Evolutionary conservation across 2,888 invertebrate genomes (phyloP).

Genomic region (Idaea aversata): DNA sequence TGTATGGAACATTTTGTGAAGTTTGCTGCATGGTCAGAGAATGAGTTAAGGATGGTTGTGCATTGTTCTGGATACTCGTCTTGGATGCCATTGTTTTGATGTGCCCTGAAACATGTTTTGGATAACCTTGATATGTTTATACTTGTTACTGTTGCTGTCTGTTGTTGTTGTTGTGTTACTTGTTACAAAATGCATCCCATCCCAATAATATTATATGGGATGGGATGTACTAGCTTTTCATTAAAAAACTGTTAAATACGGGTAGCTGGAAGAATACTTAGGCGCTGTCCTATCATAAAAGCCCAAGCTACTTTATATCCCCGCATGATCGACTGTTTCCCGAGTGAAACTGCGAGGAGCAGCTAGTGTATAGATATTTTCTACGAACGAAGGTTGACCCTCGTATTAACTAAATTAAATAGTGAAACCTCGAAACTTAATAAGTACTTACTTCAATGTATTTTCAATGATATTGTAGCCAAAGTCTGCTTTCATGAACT

Average conservation of each 20-base stretch:
- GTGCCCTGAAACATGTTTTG: neutral
- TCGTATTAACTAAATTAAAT: neutral
- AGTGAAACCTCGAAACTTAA: neutral
- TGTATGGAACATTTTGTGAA: conserved; percentile 82
- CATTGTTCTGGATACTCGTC: conserved; percentile 41
- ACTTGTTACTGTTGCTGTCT: no score
- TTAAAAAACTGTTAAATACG: no score
- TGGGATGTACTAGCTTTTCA: no score
- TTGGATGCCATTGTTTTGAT: neutral
- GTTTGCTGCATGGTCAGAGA: conserved; percentile 78
- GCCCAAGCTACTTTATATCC: no score
- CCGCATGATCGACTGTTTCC: no score
- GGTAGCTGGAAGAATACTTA: no score
- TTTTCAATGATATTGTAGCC: conserved; percentile 7
- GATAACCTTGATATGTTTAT: neutral
- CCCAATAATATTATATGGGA: no score
- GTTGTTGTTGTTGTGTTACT: no score
- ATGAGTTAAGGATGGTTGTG: conserved; percentile 53
- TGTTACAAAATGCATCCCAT: no score
- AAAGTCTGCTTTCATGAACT: conserved; percentile 32
- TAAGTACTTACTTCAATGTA: neutral
- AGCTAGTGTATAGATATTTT: no score
- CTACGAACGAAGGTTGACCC: neutral
- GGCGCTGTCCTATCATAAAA: no score
- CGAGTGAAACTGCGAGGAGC: no score